These are phyloP conservation scores for Coregonus clupeaformis DNA, from an alignment of 2,113 vertebrate species.

Conservation along the genomic window DNA sequence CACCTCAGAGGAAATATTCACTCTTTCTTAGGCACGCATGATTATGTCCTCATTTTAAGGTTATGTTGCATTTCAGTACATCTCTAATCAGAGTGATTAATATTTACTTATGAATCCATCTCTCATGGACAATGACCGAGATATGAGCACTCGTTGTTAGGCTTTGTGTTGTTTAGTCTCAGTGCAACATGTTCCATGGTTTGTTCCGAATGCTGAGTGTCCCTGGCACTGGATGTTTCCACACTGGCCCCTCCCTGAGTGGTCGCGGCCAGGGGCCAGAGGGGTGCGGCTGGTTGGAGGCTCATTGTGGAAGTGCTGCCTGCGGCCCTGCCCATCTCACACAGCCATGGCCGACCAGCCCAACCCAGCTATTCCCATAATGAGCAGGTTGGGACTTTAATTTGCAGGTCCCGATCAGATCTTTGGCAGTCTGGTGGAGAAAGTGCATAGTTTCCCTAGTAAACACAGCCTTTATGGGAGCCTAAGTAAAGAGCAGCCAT, in stretches of 20 bases:
- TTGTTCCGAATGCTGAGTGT: conserved; percentile 25
- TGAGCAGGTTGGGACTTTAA: conserved; percentile 72
- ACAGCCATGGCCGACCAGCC: conserved; percentile 53
- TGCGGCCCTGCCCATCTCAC: conserved; percentile 59
- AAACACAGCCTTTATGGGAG: conserved; percentile 65
- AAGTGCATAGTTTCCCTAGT: conserved; percentile 67
- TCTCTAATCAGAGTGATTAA: background rate
- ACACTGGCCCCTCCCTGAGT: conserved; percentile 55
- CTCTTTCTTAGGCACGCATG: conserved; percentile 7
- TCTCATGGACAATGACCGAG: background rate
- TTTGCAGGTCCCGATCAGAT: conserved; percentile 75
- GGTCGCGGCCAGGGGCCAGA: conserved; percentile 53
- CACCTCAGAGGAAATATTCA: background rate
- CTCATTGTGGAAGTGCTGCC: conserved; percentile 66
- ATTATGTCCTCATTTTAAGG: background rate
- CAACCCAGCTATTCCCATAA: conserved; percentile 69
- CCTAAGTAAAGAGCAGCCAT: conserved; percentile 62
- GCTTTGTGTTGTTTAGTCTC: background rate
- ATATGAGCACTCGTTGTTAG: background rate
- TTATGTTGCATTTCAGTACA: background rate
- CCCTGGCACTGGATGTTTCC: conserved; percentile 46
- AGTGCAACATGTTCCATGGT: conserved; percentile 25
- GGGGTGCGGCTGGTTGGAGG: conserved; percentile 55
- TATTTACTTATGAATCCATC: background rate
- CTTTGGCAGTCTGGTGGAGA: conserved; percentile 65